Percentiles rank a stretch among this genome's conserved stretches.
These are phyloP conservation scores for Labeo rohita DNA, from an alignment of 2,113 vertebrate genomes.

Conservation along the genomic window DNA sequence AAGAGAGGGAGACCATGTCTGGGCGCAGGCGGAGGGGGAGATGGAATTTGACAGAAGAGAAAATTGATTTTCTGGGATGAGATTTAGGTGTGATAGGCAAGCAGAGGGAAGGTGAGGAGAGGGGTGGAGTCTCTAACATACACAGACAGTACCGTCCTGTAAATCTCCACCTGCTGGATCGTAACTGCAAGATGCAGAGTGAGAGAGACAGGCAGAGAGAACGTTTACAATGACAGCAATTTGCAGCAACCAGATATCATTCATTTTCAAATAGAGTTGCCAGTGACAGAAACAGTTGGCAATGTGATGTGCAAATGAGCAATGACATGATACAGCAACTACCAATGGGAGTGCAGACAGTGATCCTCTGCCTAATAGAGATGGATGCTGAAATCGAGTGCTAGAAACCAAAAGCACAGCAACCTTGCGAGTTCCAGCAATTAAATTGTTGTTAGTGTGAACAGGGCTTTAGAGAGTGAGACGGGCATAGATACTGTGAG, in stretches of 20 bases:
- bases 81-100: slow-evolving; percentile 71
- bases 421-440: not conserved
- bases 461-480: not conserved
- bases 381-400: not conserved
- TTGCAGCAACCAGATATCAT: slow-evolving; percentile 2
- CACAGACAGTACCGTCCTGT: slow-evolving; percentile 27
- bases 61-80: slow-evolving; percentile 76
- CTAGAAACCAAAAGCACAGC: not conserved
- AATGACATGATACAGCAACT: not conserved
- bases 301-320: slow-evolving; percentile 8
- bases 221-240: not conserved
- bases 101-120: slow-evolving; percentile 56
- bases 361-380: not conserved
- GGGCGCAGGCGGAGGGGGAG: slow-evolving; percentile 59
- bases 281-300: not conserved
- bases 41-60: slow-evolving; percentile 74
- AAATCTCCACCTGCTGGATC: slow-evolving; percentile 23
- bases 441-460: not conserved
- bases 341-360: not conserved
- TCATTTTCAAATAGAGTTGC: not conserved
- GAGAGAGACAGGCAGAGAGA: not conserved
- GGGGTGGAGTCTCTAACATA: slow-evolving; percentile 62
- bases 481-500: not conserved
- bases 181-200: not conserved
- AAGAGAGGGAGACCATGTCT: not conserved